These are phyloP conservation scores for Tarsius wallacei DNA, from an alignment of 2,797 vertebrate species.

Conservation along the genomic window DNA sequence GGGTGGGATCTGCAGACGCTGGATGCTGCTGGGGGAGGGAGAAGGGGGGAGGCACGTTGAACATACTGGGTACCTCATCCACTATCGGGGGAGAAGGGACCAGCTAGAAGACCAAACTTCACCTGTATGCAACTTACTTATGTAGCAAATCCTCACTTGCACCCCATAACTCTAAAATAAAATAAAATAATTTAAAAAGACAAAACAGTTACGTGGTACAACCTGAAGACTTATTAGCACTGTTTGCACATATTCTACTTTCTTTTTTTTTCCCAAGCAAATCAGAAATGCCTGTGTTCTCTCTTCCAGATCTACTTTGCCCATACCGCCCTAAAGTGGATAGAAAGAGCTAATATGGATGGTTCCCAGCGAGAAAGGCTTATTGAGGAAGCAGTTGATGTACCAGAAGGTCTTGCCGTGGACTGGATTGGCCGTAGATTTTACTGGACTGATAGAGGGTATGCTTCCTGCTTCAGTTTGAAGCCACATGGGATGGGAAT, in stretches of 20 bases:
- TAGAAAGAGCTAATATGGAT: slow-evolving; percentile 94
- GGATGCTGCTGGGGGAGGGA: too few species aligned
- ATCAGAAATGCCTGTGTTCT: slow-evolving; percentile 72
- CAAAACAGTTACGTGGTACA: background rate
- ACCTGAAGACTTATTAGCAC: background rate
- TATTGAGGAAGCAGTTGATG: slow-evolving; percentile 90
- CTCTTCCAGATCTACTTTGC: slow-evolving; percentile 96
- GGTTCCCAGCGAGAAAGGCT: slow-evolving; percentile 93
- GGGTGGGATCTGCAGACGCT: too few species aligned
- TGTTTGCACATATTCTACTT: background rate
- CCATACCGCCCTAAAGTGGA: slow-evolving; percentile 92
- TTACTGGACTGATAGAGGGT: slow-evolving; percentile 97
- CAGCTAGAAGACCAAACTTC: too few species aligned
- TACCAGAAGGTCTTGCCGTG: slow-evolving; percentile 94
- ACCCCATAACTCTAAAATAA: too few species aligned
- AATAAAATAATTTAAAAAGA: too few species aligned
- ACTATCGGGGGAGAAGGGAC: too few species aligned
- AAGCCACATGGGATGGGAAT: slow-evolving; percentile 31
- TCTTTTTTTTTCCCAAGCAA: background rate
- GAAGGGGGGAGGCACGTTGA: too few species aligned
- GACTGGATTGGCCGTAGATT: slow-evolving; percentile 96
- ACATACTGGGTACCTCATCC: too few species aligned
- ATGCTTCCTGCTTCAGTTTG: slow-evolving; percentile 69
- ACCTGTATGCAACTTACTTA: too few species aligned
- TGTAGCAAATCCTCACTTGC: too few species aligned